Evolutionary conservation across 2,113 vertebrate genomes (phyloP), one percentile per base, ranked within the genome.

Genomic region (Rhipidura dahli): DNA sequence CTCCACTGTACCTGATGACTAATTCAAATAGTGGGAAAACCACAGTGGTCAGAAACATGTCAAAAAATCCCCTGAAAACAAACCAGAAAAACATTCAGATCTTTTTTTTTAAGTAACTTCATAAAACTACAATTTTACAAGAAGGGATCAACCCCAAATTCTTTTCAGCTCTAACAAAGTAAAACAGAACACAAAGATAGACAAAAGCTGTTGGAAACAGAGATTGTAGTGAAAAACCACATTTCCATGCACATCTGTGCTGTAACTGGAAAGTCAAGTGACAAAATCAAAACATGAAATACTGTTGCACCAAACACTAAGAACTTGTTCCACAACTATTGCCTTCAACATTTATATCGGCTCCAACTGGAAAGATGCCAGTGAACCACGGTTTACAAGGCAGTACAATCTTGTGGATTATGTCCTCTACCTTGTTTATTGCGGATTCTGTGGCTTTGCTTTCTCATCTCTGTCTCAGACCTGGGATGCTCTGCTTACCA

Each of bases 21-120:
- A 92, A 94, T 77, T 73, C 70, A 93, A 95, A 73, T 33, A 88
- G 27, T 17, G 64, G 71, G 53, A 86, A 96, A 96, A 70, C 79
- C 87, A 89, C 75, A 56, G 59, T 59, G 44, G 71, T 85, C 21
- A 93, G 70, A 85, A 91, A 76, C 11, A 75, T 10, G 17, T 35
- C 2, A 40, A 53, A 59, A 68, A 77, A 7, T 20, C 20, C 6
- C 23, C 28, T 47, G 40, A 26, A 60, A 53, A 51, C 14, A 59
- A 82, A 13, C 10, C 8, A 83, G 39, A 49, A 86, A 71, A 75
- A n/a, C 10, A 44, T 44, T 72, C 21, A 31, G 15, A 70, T 19
- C n/a, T 81, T 5, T 35, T 63, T 53, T 23, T 89, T 87, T 18
- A 5, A 77, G 16, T 28, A 68, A 45, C 23, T 80, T 68, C 11